Conservation (phyloP, 2,113 vertebrate species). For the Crypturellus undulatus region DNA sequence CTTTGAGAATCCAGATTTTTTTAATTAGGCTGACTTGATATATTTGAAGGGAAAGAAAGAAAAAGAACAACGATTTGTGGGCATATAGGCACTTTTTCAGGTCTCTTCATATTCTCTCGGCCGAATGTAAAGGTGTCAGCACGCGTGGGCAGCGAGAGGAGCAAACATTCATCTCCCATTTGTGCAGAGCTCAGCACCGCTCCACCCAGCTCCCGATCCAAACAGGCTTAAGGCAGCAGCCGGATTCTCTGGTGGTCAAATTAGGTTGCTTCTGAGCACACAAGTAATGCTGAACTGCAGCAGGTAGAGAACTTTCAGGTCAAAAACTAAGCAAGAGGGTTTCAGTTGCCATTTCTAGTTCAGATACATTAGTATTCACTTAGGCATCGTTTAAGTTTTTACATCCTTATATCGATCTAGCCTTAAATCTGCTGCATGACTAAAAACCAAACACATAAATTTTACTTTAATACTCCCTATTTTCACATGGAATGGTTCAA, state of each 20-base stretch:
- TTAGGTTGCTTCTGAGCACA: neutral
- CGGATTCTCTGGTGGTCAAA: neutral
- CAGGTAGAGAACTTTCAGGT: neutral
- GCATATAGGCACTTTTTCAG: neutral
- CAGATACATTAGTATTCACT: neutral
- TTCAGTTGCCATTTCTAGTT: neutral
- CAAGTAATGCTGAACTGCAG: neutral
- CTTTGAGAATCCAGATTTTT: neutral
- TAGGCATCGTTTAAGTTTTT: neutral
- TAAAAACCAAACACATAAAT: accelerated
- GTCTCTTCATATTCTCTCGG: neutral
- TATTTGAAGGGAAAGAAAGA: no score
- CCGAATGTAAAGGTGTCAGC: neutral
- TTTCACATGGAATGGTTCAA: neutral
- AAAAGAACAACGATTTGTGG: neutral
- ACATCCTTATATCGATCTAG: neutral
- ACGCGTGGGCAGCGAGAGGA: accelerated
- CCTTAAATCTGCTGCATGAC: neutral
- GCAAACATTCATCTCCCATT: neutral
- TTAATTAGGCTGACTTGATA: neutral
- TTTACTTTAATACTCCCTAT: neutral
- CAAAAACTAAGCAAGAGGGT: accelerated
- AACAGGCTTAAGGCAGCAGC: neutral
- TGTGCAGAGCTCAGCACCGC: neutral
- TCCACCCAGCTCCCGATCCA: neutral